Percentiles rank a stretch among this genome's conserved stretches.
phyloP scores from a whole-genome alignment of 2,797 vertebrate genomes.

The Alfaro cultratus region DNA sequence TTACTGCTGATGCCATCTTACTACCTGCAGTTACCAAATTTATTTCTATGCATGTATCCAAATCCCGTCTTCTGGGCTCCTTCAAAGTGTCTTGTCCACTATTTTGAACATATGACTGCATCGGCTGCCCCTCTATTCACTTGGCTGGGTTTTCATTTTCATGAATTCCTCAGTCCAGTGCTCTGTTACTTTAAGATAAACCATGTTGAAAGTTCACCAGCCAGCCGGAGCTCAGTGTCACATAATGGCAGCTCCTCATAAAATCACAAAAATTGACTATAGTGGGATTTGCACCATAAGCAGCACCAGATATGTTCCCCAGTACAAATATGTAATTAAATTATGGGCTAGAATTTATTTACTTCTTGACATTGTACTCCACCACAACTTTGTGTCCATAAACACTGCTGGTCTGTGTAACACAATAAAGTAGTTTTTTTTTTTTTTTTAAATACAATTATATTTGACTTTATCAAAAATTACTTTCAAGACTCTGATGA shows the following conservation, averaged over 20 bases:
- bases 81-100: not conserved
- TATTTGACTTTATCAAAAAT: not conserved
- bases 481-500: not conserved
- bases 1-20: not conserved
- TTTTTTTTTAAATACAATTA: not conserved
- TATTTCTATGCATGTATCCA: not conserved
- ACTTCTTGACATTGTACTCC: not conserved
- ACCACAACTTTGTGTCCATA: not conserved
- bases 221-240: conserved; percentile 39
- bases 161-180: conserved; percentile 7
- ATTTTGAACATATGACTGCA: not conserved
- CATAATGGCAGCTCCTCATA: conserved; percentile 2
- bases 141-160: not conserved
- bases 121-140: not conserved
- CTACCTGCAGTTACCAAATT: not conserved
- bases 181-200: conserved; percentile 18
- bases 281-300: not conserved
- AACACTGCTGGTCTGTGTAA: not conserved
- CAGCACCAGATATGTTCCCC: not conserved
- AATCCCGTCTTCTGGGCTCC: not conserved
- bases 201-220: conserved; percentile 25
- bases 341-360: not conserved
- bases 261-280: not conserved
- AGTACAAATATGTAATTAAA: not conserved
- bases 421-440: not conserved